Percentiles rank a stretch among this genome's conserved stretches.
phyloP scores from a whole-genome alignment of 2,113 vertebrate species.

The Hemiscyllium ocellatum region DNA sequence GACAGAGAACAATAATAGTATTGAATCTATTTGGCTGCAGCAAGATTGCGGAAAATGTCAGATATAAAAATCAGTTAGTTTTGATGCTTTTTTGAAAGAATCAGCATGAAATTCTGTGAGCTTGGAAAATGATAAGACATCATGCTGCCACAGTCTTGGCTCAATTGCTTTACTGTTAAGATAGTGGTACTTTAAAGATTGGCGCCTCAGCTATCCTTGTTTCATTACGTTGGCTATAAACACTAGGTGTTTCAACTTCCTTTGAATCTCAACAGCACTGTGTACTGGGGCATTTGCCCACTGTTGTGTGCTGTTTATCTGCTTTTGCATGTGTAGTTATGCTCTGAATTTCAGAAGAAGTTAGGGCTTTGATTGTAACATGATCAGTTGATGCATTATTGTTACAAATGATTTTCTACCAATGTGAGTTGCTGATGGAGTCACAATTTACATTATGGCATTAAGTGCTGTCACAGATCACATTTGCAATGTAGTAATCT shows the following conservation, averaged over 20 bases:
- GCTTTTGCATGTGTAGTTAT: background rate
- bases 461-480: too few relatives aligned
- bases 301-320: background rate
- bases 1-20: background rate
- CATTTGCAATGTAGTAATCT: too few relatives aligned
- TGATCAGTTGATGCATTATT: background rate
- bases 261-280: background rate
- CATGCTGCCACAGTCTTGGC: background rate
- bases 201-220: background rate
- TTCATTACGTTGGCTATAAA: background rate
- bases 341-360: background rate
- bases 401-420: too few relatives aligned
- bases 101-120: background rate
- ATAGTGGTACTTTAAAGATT: background rate
- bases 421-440: background rate
- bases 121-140: background rate
- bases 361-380: background rate
- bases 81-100: background rate
- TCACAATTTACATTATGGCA: too few relatives aligned
- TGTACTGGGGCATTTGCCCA: background rate
- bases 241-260: background rate
- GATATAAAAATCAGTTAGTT: background rate
- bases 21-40: background rate
- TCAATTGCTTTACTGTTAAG: background rate
- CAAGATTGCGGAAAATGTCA: background rate